These are phyloP conservation scores for Odocoileus virginianus DNA, from an alignment of 2,113 vertebrate species.

Conservation along the genomic window DNA sequence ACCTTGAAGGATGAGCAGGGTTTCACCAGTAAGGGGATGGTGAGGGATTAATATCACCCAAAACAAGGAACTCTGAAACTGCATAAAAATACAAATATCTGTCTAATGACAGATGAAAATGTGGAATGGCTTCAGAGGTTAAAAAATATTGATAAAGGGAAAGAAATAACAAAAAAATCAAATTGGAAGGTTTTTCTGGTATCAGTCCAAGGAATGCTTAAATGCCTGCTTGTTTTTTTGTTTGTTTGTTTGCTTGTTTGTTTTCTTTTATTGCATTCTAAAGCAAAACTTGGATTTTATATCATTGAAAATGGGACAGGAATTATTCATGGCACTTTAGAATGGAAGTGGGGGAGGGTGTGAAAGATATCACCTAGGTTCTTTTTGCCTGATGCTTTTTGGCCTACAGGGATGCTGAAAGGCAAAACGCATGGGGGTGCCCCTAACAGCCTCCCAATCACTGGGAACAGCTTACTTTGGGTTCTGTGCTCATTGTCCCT, in stretches of 20 bases:
- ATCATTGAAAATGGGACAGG: neutral
- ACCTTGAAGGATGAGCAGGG: neutral
- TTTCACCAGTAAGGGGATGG: neutral
- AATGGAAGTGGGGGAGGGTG: neutral
- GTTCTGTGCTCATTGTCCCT: neutral
- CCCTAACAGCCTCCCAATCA: neutral
- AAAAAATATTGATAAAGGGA: neutral
- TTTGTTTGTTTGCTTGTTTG: neutral
- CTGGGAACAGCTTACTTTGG: accelerated
- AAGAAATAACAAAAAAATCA: neutral
- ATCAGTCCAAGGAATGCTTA: neutral
- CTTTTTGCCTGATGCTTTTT: neutral
- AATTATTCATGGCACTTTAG: neutral
- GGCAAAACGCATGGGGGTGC: neutral
- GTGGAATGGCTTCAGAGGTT: neutral
- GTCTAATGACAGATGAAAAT: neutral
- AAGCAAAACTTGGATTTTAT: neutral
- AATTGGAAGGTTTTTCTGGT: neutral
- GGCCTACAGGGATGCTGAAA: neutral
- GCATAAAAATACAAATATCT: neutral
- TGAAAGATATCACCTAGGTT: neutral
- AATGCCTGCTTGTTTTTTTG: neutral
- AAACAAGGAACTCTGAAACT: neutral
- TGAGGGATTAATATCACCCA: neutral
- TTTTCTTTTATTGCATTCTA: neutral